Conservation (phyloP, 2,888 invertebrate species). For the Oxyscelio sp. region DNA sequence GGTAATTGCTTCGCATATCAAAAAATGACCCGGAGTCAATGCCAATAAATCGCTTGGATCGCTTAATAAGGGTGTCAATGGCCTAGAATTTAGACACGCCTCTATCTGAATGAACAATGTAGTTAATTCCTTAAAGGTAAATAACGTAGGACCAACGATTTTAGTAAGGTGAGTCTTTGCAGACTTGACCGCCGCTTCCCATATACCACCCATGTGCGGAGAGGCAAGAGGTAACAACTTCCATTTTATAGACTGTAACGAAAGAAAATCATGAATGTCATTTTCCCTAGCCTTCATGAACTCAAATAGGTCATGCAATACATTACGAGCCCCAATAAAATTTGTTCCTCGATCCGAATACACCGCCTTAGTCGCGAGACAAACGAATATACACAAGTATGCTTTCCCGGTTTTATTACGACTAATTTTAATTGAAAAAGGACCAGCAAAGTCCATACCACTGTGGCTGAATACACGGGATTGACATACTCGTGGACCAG, state of each 20-base stretch:
- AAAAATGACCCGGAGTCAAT: no score
- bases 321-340: conserved; percentile 65
- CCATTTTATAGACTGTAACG: conserved; percentile 67
- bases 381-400: conserved; percentile 74
- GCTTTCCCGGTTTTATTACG: conserved; percentile 49
- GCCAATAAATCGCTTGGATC: no score
- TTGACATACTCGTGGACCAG: neutral
- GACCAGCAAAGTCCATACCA: conserved; percentile 74
- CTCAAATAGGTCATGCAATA: conserved; percentile 31
- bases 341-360: conserved; percentile 76
- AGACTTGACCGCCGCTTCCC: conserved; percentile 82
- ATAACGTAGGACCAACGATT: no score
- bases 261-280: conserved; percentile 27
- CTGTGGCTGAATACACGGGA: neutral
- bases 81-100: no score
- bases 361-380: conserved; percentile 71
- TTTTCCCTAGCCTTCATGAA: conserved; percentile 6
- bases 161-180: no score
- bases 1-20: no score
- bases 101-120: no score
- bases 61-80: no score
- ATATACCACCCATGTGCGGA: conserved; percentile 81
- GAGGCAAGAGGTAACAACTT: conserved; percentile 78
- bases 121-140: no score
- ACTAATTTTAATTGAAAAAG: conserved; percentile 55